Conservation (phyloP, 1,140 invertebrate genomes). For the Platyura marginata region DNA sequence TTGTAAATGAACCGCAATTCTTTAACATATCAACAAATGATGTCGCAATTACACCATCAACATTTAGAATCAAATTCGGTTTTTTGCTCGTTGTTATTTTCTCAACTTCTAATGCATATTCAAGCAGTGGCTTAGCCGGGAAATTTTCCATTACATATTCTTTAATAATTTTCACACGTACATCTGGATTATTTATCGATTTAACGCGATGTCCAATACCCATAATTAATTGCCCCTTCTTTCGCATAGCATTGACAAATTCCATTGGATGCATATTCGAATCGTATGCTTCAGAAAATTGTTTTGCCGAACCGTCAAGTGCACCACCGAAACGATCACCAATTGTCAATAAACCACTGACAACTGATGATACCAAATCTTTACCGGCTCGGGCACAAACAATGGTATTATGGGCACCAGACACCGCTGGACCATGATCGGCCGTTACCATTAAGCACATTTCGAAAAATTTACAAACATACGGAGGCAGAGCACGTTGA, state of each 20-base stretch:
- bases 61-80: conserved; percentile 97
- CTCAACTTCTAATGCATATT: conserved; percentile 95
- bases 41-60: conserved; percentile 95
- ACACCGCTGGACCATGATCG: conserved; percentile 97
- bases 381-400: conserved; percentile 97
- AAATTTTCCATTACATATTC: conserved; percentile 91
- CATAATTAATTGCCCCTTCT: conserved; percentile 96
- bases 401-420: conserved; percentile 98
- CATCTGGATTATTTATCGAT: conserved; percentile 98
- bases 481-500: conserved; percentile 82
- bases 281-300: conserved; percentile 94
- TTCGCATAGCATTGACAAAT: conserved; percentile 95
- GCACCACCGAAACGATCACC: conserved; percentile 98
- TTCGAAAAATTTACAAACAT: conserved; percentile 96
- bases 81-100: conserved; percentile 99
- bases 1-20: conserved; percentile 82
- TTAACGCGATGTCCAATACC: conserved; percentile 97
- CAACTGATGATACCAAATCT: conserved; percentile 93
- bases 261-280: conserved; percentile 89
- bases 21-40: conserved; percentile 94
- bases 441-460: conserved; percentile 99
- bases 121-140: conserved; percentile 76
- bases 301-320: conserved; percentile 85
- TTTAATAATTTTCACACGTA: conserved; percentile 90
- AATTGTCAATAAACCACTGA: conserved; percentile 94